Evolutionary conservation across 1,140 invertebrate species (phyloP).

Genomic region (Cydia amplana): DNA sequence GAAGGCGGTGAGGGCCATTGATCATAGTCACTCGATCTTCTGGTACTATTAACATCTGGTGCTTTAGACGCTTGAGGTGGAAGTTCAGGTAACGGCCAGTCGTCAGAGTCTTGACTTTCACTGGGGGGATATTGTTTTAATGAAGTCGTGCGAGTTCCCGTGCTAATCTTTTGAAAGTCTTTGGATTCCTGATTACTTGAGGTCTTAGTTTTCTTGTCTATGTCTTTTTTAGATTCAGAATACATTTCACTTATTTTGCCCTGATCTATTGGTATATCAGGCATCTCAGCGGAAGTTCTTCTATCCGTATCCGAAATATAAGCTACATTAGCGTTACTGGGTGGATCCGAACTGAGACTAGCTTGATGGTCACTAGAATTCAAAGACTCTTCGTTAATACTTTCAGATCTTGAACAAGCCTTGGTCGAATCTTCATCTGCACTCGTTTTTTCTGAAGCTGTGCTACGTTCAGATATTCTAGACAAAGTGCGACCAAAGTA

Average conservation of each 20-base stretch:
- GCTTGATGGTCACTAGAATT: constrained; percentile 91
- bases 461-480: constrained; percentile 91
- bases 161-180: constrained; percentile 42
- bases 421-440: constrained; percentile 92
- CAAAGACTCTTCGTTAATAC: constrained; percentile 90
- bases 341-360: constrained; percentile 90
- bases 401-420: constrained; percentile 88
- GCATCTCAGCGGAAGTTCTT: constrained; percentile 89
- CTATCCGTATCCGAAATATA: constrained; percentile 88
- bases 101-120: constrained; percentile 84
- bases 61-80: constrained; percentile 66
- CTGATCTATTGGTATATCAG: constrained; percentile 88
- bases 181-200: constrained; percentile 48
- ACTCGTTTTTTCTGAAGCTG: constrained; percentile 88
- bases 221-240: constrained; percentile 69
- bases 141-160: constrained; percentile 42
- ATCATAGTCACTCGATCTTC: constrained; percentile 82
- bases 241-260: constrained; percentile 80
- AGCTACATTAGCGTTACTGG: constrained; percentile 84
- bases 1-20: constrained; percentile 89
- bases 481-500: constrained; percentile 89
- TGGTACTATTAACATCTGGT: constrained; percentile 51
- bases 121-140: constrained; percentile 73
- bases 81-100: constrained; percentile 85
- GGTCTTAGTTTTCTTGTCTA: constrained; percentile 57